These are phyloP conservation scores for Cyanoliseus patagonus DNA, from an alignment of 2,113 vertebrate species.

Conservation along the genomic window DNA sequence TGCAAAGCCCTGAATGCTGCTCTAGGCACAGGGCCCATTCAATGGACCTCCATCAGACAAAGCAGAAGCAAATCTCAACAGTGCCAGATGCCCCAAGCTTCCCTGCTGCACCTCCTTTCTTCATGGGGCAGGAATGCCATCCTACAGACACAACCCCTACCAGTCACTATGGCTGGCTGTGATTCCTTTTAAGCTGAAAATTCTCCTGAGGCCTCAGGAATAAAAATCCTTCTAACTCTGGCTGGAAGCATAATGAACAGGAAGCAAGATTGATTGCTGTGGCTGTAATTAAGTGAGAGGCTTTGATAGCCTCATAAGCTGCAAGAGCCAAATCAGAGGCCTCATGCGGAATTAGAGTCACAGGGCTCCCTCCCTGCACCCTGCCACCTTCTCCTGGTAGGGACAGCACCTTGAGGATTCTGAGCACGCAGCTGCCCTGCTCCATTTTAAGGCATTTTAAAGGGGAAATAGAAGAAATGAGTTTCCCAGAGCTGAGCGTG, in stretches of 20 bases:
- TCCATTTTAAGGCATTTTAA: slow-evolving; percentile 42
- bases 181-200: not conserved
- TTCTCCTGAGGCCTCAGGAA: not conserved
- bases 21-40: not conserved
- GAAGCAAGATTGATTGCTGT: slow-evolving; percentile 32
- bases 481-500: not conserved
- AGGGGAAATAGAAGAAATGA: slow-evolving; percentile 30
- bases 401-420: not conserved
- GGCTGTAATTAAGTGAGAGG: slow-evolving; percentile 37
- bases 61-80: not conserved
- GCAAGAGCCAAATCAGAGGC: not conserved
- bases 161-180: not conserved
- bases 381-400: not conserved
- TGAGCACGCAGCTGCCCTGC: slow-evolving; percentile 19
- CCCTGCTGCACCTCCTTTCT: not conserved
- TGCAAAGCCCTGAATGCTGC: not conserved
- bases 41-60: not conserved
- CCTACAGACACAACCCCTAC: not conserved
- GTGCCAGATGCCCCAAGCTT: not conserved
- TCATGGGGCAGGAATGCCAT: not conserved
- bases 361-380: not conserved
- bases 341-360: not conserved
- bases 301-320: slow-evolving; percentile 11
- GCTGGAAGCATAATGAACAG: not conserved
- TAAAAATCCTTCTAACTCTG: slow-evolving; percentile 25